phyloP scores from a whole-genome alignment of 2,888 invertebrate species.

The Saturnia pavonia region DNA sequence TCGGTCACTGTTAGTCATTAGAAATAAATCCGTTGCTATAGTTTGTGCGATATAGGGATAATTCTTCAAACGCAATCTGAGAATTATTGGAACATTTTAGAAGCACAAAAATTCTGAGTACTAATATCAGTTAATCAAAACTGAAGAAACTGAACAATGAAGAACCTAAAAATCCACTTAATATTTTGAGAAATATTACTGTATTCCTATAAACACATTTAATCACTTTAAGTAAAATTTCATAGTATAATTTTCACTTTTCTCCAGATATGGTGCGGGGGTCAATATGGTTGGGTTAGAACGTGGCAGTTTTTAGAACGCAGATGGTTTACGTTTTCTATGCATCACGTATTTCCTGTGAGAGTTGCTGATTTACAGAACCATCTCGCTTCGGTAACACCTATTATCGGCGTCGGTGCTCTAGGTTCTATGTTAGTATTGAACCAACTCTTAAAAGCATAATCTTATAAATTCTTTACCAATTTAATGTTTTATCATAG shows the following conservation, averaged over 20 bases:
- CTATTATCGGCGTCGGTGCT: constrained; percentile 43
- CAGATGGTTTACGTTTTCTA: constrained; percentile 66
- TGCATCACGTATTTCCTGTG: constrained; percentile 61
- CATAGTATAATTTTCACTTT: constrained; percentile 2
- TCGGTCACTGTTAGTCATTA: no score
- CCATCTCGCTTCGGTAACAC: constrained; percentile 45
- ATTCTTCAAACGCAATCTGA: neutral
- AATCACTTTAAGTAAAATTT: no score
- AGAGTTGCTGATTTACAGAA: constrained; percentile 51
- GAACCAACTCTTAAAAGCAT: neutral
- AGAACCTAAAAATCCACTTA: no score
- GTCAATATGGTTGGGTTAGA: constrained; percentile 61
- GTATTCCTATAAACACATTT: neutral
- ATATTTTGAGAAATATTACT: no score
- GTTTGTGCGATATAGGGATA: no score
- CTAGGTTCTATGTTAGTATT: constrained; percentile 48
- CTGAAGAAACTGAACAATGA: no score
- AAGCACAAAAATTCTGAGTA: neutral
- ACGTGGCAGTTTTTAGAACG: constrained; percentile 66
- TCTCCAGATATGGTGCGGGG: constrained; percentile 56
- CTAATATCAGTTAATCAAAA: no score
- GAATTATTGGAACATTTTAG: neutral
- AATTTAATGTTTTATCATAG: constrained; percentile 3
- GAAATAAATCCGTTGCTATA: no score
- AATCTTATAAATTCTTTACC: neutral